Base-by-base conservation (phyloP, 2,113 vertebrate genomes). In the Actenoides hombroni region DNA sequence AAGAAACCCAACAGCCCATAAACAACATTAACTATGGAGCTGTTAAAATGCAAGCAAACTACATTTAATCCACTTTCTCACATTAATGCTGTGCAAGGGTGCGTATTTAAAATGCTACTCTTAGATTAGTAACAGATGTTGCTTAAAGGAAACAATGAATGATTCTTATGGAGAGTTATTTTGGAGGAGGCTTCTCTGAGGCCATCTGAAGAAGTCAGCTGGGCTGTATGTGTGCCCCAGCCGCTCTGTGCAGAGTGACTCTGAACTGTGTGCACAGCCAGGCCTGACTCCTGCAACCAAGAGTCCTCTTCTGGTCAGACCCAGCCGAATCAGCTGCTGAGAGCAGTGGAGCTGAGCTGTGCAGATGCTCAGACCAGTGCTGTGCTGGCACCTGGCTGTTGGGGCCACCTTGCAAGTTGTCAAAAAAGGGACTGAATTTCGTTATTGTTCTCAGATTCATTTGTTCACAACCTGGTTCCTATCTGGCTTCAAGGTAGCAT, bases 1-100 rank as follows among this genome's bases (percentile, higher is more conserved):
- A 97, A 94, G 87, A 94, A 92, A 95, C 91, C 81, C 59, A 95
- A 68, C 92, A 91, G 96, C 90, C 96, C 92, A 91, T 95, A 96
- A 97, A 97, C 92, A 96, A 61, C 86, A 68, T 91, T 59, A 86
- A 80, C 80, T 73, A 60, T 64, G 78, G 95, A 85, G 74, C 70
- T 95, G 75, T 87, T 95, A 90, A 96, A 96, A 94, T 70, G 37
- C 92, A 89, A 89, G 88, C 68, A 86, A 71, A 79, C 77, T 88
- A 44, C 83, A 91, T 80, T 91, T 90, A 96, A 96, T 91, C 44
- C 67, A 15, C 70, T 95, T 88, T 83, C 31, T 37, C 28, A 16
- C 70, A 46, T 69, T 86, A 86, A 77, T 91, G 68, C 91, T 82
- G 90, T 77, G 73, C 56, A 68, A 84, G 33, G 65, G 60, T 14